Evolutionary conservation across 2,888 invertebrate genomes (phyloP).

Genomic region (Meloe dianella): DNA sequence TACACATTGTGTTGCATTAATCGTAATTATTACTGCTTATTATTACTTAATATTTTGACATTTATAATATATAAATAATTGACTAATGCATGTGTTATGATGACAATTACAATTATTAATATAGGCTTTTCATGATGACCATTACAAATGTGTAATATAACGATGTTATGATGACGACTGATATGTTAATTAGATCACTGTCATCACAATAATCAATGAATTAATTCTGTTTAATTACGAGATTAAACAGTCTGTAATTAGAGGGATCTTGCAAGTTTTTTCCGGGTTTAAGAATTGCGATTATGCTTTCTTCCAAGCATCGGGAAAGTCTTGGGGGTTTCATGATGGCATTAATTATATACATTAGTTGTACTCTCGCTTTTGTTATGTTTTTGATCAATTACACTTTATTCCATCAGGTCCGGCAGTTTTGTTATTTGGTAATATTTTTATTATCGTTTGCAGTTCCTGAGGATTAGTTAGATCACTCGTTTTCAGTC

Average conservation of each 20-base stretch:
- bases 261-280: slow-evolving; percentile 25
- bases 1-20: too few relatives aligned
- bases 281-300: slow-evolving; percentile 34
- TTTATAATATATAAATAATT: too few relatives aligned
- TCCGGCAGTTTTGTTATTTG: slow-evolving; percentile 14
- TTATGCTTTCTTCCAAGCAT: slow-evolving; percentile 31
- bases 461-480: background rate
- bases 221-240: too few relatives aligned
- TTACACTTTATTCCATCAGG: slow-evolving; percentile 1
- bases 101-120: too few relatives aligned
- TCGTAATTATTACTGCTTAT: too few relatives aligned
- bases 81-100: too few relatives aligned
- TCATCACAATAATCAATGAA: too few relatives aligned
- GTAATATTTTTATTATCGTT: background rate
- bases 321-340: slow-evolving; percentile 31
- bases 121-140: too few relatives aligned
- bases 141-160: too few relatives aligned
- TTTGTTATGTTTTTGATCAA: slow-evolving; percentile 18
- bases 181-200: too few relatives aligned
- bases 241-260: slow-evolving; percentile 37
- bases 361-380: slow-evolving; percentile 30
- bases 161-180: too few relatives aligned
- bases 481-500: background rate
- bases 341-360: slow-evolving; percentile 30
- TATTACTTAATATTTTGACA: too few relatives aligned